Evolutionary conservation across 2,888 invertebrate species (phyloP).

Genomic region (Phalera bucephala): DNA sequence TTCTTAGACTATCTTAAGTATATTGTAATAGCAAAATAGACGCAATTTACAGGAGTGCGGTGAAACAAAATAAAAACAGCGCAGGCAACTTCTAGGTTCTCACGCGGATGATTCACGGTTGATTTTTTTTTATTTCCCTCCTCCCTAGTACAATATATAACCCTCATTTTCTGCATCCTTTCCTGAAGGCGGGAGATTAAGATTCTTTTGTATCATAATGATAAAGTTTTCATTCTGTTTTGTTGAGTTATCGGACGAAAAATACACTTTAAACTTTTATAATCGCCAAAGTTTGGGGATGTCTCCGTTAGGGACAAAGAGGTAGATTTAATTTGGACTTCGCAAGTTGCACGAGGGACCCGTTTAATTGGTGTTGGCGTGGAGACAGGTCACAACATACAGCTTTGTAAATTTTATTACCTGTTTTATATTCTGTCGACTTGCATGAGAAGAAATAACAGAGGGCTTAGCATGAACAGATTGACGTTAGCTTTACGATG

Average conservation of each 20-base stretch:
- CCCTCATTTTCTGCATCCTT: slow-evolving; percentile 37
- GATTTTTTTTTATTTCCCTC: no score
- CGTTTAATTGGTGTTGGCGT: slow-evolving; percentile 32
- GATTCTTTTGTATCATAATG: slow-evolving; percentile 17
- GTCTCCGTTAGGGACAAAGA: slow-evolving; percentile 28
- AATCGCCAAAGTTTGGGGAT: slow-evolving; percentile 49
- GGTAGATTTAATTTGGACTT: slow-evolving; percentile 45
- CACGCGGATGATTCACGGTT: slow-evolving; percentile 37
- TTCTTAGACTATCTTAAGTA: no score
- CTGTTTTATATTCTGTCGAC: no score
- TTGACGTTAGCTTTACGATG: no score
- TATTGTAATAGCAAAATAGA: no score
- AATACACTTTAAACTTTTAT: slow-evolving; percentile 57
- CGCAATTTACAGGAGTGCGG: background rate
- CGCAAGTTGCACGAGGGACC: slow-evolving; percentile 26
- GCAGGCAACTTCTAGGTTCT: slow-evolving; percentile 6
- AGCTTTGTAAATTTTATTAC: no score
- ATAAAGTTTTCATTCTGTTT: slow-evolving; percentile 33
- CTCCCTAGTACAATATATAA: slow-evolving; percentile 41
- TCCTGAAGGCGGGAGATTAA: slow-evolving; percentile 17
- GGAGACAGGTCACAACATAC: slow-evolving; percentile 26
- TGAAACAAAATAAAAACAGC: slow-evolving; percentile 8
- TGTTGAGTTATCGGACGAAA: slow-evolving; percentile 40
- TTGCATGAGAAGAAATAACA: no score
- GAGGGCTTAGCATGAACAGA: no score